Conservation (phyloP, 2,888 invertebrate genomes). For the Acrocera orbiculus region DNA sequence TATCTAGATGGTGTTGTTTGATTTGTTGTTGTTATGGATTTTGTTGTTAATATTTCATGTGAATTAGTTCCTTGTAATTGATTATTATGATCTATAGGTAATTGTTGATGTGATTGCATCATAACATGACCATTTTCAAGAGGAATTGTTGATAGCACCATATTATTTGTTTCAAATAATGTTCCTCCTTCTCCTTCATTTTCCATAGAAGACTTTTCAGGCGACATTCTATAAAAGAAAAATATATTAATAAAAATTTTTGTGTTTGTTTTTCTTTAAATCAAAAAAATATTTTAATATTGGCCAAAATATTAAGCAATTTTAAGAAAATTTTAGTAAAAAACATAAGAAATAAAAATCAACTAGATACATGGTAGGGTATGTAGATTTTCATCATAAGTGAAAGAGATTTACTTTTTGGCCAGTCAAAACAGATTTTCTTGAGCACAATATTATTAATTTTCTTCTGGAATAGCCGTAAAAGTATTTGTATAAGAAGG, state of each 20-base stretch:
- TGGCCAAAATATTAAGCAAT: no score
- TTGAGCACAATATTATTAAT: no score
- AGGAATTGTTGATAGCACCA: conserved; percentile 20
- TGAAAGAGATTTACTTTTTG: no score
- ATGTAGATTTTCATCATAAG: no score
- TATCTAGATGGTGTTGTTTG: conserved; percentile 22
- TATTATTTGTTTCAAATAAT: conserved; percentile 13
- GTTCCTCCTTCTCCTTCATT: conserved; percentile 12
- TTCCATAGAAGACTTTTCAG: conserved; percentile 25
- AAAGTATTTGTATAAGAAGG: no score
- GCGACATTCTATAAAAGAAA: conserved; percentile 27
- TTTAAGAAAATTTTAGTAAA: no score
- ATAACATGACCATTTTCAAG: conserved; percentile 15
- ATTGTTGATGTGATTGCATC: conserved; percentile 8
- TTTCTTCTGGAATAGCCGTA: no score
- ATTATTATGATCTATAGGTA: conserved; percentile 9
- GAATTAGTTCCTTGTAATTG: conserved; percentile 1
- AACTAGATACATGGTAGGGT: no score
- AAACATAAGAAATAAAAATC: no score
- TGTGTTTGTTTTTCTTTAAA: no score
- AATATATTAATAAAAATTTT: conserved; percentile 1
- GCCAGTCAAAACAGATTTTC: no score
- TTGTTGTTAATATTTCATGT: conserved; percentile 1
- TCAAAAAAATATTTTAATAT: no score
- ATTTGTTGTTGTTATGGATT: background rate